Conservation (phyloP, 2,113 vertebrate species). For the Sturnus vulgaris region DNA sequence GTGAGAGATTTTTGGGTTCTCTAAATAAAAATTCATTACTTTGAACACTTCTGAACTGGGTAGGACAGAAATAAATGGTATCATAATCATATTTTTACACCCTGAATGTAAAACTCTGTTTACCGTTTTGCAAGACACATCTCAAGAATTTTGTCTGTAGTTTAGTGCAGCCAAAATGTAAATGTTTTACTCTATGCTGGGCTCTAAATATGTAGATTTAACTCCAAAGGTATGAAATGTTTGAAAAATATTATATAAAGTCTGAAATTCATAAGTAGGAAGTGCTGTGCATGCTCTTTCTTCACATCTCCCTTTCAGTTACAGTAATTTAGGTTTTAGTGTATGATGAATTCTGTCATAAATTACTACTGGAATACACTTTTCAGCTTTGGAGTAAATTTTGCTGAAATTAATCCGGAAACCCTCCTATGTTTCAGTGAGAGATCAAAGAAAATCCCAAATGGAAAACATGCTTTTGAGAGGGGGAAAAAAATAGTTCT, state of each 20-base stretch:
- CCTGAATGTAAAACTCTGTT: not conserved
- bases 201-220: not conserved
- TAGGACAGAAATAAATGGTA: not conserved
- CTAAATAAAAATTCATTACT: not conserved
- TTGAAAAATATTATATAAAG: not conserved
- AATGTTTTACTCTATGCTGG: not conserved
- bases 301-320: not conserved
- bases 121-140: not conserved
- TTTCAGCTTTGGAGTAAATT: constrained; percentile 8
- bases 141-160: not conserved
- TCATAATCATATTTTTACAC: not conserved
- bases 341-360: not conserved
- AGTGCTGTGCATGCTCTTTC: not conserved
- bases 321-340: constrained; percentile 29
- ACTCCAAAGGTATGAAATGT: not conserved
- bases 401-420: constrained; percentile 38
- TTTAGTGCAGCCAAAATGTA: fast-evolving
- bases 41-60: not conserved
- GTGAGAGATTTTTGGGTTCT: not conserved
- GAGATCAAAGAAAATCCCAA: constrained; percentile 62
- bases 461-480: constrained; percentile 25
- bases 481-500: not conserved
- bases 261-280: not conserved
- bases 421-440: not conserved
- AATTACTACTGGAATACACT: not conserved